These are phyloP conservation scores for Discoglossus pictus DNA, from an alignment of 2,797 vertebrate species.

Conservation along the genomic window DNA sequence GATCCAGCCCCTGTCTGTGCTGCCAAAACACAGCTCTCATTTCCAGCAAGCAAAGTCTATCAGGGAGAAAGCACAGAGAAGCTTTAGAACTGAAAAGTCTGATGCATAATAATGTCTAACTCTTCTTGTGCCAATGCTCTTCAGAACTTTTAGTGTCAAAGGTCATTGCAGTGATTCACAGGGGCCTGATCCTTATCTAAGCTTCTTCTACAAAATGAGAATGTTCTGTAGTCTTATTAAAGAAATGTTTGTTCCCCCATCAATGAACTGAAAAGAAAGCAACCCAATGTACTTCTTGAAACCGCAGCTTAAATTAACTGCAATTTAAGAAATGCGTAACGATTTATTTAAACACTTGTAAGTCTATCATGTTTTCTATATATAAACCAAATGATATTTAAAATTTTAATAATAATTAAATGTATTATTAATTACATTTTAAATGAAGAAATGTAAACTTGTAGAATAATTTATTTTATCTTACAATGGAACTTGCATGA, in stretches of 20 bases:
- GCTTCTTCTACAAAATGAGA: slow-evolving; percentile 81
- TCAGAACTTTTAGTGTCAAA: slow-evolving; percentile 81
- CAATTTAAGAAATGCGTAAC: slow-evolving; percentile 74
- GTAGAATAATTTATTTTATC: too few species aligned
- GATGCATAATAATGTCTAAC: slow-evolving; percentile 85
- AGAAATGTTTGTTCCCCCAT: slow-evolving; percentile 86
- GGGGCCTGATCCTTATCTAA: slow-evolving; percentile 83
- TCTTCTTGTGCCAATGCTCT: slow-evolving; percentile 78
- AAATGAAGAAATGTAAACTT: too few species aligned
- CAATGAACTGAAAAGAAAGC: slow-evolving; percentile 76
- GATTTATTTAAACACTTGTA: slow-evolving; percentile 48
- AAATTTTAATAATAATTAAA: too few species aligned
- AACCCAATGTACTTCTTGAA: slow-evolving; percentile 71
- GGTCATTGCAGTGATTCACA: slow-evolving; percentile 84
- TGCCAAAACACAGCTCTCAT: slow-evolving; percentile 88
- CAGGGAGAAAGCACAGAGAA: slow-evolving; percentile 83
- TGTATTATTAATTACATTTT: too few species aligned
- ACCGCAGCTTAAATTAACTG: slow-evolving; percentile 69
- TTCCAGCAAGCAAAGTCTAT: slow-evolving; percentile 88
- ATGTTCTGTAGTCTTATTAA: slow-evolving; percentile 82
- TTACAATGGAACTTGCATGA: too few species aligned
- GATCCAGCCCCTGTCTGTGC: slow-evolving; percentile 70
- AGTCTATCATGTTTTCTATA: not conserved
- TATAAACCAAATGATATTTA: not conserved
- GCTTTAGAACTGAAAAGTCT: slow-evolving; percentile 79